Percentiles rank a stretch among this genome's conserved stretches.
Conservation (phyloP, 2,113 vertebrate genomes). For the Atrichornis clamosus region DNA sequence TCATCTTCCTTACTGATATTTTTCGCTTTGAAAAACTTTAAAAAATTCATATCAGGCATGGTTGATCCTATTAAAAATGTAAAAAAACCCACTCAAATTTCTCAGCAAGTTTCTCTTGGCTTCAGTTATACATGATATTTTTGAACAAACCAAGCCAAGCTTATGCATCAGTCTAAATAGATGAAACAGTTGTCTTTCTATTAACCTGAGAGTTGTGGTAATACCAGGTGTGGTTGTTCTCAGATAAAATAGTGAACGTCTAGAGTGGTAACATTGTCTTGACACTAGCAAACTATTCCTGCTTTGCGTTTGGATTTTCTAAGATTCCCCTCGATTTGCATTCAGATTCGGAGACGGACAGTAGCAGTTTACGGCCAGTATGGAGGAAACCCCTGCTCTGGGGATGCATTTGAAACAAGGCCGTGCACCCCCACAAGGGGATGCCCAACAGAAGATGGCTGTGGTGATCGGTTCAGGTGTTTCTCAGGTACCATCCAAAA, state of each 20-base stretch:
- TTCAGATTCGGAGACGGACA: conserved; percentile 79
- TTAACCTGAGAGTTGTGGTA: neutral
- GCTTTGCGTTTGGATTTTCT: neutral
- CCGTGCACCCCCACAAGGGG: conserved; percentile 74
- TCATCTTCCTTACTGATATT: neutral
- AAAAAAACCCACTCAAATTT: neutral
- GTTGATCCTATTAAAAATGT: neutral
- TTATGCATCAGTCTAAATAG: neutral
- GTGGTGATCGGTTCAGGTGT: conserved; percentile 86
- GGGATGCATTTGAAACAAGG: conserved; percentile 71
- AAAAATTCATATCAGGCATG: neutral
- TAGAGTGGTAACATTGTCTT: neutral
- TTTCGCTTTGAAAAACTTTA: neutral
- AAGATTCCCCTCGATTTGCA: neutral
- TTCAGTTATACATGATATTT: neutral
- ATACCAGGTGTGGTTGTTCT: neutral
- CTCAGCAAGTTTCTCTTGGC: neutral
- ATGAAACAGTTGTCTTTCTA: neutral
- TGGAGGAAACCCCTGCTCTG: conserved; percentile 78
- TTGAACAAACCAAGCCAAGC: neutral
- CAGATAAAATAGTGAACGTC: neutral
- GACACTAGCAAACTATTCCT: neutral
- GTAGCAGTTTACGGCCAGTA: conserved; percentile 83
- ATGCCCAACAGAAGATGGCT: conserved; percentile 85
- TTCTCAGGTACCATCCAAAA: conserved; percentile 77